phyloP scores from a whole-genome alignment of 1,140 invertebrate genomes.

The Drosophila virilis region DNA sequence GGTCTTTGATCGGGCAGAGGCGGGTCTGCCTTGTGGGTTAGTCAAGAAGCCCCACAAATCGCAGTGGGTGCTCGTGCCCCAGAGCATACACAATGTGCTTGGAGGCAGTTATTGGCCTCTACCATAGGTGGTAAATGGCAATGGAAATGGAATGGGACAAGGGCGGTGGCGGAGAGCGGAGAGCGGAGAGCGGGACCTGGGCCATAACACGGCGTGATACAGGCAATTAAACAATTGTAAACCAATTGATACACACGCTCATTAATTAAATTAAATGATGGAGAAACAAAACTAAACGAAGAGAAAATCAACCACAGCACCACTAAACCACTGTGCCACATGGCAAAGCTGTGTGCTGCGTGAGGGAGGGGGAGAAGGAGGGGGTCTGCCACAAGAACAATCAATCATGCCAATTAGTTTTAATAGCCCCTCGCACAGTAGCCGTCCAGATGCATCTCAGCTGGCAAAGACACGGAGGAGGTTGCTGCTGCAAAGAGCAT shows the following conservation, averaged over 20 bases:
- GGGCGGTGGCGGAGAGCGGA: background rate
- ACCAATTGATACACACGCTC: constrained; percentile 70
- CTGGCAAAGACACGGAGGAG: constrained; percentile 34
- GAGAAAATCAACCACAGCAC: constrained; percentile 43
- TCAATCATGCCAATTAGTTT: constrained; percentile 70
- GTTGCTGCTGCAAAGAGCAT: constrained; percentile 9
- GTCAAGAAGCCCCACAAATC: constrained; percentile 48
- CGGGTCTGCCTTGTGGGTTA: background rate
- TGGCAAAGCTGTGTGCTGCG: background rate
- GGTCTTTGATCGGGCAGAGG: constrained; percentile 1
- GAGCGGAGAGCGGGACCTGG: background rate
- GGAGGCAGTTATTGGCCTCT: background rate
- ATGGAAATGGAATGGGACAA: constrained; percentile 1
- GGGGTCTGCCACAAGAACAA: constrained; percentile 40
- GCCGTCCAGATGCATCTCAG: constrained; percentile 35
- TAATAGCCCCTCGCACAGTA: constrained; percentile 58
- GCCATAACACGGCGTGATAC: constrained; percentile 61
- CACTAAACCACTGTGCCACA: constrained; percentile 1
- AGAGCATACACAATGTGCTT: background rate
- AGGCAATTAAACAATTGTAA: constrained; percentile 71
- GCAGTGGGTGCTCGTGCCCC: constrained; percentile 26
- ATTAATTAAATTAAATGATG: constrained; percentile 73
- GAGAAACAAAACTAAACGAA: constrained; percentile 49
- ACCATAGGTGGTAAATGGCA: constrained; percentile 32
- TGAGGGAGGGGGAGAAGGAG: background rate